These are phyloP conservation scores for Synergus gifuensis DNA, from an alignment of 2,888 invertebrate genomes.

Conservation along the genomic window DNA sequence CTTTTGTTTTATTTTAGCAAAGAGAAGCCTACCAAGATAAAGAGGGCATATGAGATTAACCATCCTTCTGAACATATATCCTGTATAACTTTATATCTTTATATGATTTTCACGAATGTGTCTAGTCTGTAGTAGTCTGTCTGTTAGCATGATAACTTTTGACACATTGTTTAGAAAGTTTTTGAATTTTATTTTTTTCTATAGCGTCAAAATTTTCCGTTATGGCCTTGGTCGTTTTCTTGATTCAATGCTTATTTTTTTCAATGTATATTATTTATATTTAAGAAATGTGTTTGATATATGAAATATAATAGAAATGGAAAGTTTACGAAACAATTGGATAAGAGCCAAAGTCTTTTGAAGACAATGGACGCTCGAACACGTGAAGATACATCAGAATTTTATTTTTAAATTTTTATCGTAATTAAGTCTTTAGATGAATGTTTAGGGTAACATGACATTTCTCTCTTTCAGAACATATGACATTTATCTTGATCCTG, in stretches of 20 bases:
- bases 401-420: background rate
- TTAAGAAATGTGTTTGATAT: background rate
- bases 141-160: too few relatives aligned
- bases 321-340: background rate
- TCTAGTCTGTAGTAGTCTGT: too few relatives aligned
- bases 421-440: background rate
- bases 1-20: background rate
- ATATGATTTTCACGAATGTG: too few relatives aligned
- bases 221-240: too few relatives aligned
- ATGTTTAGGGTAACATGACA: background rate
- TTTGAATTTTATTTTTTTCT: too few relatives aligned
- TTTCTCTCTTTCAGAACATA: too few relatives aligned
- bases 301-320: background rate
- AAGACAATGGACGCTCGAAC: constrained; percentile 45
- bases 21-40: background rate
- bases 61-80: background rate
- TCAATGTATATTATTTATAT: background rate
- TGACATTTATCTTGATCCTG: constrained; percentile 21
- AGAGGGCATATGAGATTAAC: background rate
- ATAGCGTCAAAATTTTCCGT: too few relatives aligned
- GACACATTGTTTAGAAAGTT: too few relatives aligned
- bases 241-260: too few relatives aligned
- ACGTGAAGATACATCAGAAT: constrained; percentile 42
- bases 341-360: background rate
- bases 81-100: too few relatives aligned